A percentile compares a stretch with the other conserved stretches of the same genome.
Conservation (phyloP, 2,113 vertebrate genomes). For the Tachysurus fulvidraco region DNA sequence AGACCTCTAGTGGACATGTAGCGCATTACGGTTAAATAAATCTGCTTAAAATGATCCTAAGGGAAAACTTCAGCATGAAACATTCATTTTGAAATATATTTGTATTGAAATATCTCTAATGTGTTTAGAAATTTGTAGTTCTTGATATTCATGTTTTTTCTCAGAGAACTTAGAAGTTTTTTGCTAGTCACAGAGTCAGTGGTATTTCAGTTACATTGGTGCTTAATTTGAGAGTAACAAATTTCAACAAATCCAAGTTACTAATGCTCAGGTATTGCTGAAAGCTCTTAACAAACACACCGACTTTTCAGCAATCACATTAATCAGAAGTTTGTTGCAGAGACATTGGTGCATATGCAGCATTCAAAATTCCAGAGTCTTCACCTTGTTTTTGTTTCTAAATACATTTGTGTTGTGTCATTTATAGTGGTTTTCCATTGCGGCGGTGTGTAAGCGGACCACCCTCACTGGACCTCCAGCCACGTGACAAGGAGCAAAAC, state of each 20-base stretch:
- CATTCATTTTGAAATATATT: background rate
- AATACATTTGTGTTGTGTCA: background rate
- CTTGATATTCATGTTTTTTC: background rate
- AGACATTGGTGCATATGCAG: background rate
- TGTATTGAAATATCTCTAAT: background rate
- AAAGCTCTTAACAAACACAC: background rate
- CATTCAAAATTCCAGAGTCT: background rate
- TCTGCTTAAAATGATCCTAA: background rate
- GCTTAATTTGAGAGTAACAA: background rate
- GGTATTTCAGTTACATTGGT: background rate
- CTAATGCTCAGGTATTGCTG: background rate
- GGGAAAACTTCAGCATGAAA: background rate
- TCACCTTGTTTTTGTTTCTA: background rate
- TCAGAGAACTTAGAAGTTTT: background rate
- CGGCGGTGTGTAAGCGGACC: conserved; percentile 1
- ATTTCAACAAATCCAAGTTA: background rate
- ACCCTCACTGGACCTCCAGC: background rate
- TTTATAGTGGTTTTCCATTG: background rate
- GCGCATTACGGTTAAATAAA: background rate
- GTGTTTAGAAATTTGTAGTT: background rate
- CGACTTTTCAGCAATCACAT: background rate
- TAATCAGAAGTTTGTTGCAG: background rate
- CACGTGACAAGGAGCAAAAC: background rate
- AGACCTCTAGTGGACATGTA: background rate
- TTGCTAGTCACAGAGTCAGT: background rate